A percentile compares a stretch with the other conserved stretches of the same genome.
These are phyloP conservation scores for Danaus chrysippus DNA, from an alignment of 2,888 invertebrate species.

Conservation along the genomic window DNA sequence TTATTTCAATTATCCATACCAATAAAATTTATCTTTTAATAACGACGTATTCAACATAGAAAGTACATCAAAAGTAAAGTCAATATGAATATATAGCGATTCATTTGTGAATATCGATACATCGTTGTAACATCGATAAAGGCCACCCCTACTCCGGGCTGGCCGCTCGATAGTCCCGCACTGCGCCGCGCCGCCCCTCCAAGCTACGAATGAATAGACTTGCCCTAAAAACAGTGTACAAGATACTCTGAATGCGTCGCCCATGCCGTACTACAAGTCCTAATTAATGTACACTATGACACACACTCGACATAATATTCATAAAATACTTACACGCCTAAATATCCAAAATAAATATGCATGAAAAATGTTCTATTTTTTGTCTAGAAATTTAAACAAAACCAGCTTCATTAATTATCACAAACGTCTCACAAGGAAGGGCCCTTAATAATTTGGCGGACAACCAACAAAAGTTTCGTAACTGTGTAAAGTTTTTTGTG, in stretches of 20 bases:
- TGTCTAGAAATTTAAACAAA: neutral
- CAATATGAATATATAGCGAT: slow-evolving; percentile 14
- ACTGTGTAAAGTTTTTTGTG: slow-evolving; percentile 1
- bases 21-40: no score
- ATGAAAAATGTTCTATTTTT: neutral
- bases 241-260: slow-evolving; percentile 17
- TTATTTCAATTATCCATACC: no score
- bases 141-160: slow-evolving; percentile 32
- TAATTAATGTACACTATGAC: neutral
- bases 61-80: slow-evolving; percentile 5
- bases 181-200: slow-evolving; percentile 60
- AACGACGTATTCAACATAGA: neutral
- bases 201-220: slow-evolving; percentile 32
- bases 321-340: no score
- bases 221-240: slow-evolving; percentile 31
- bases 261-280: slow-evolving; percentile 5
- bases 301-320: no score
- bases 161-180: slow-evolving; percentile 70
- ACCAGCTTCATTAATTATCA: neutral
- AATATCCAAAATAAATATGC: no score
- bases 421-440: neutral
- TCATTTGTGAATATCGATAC: slow-evolving; percentile 28
- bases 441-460: neutral
- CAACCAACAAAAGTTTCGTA: slow-evolving; percentile 1
- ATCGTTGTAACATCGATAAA: slow-evolving; percentile 37